Conservation (phyloP, 2,888 invertebrate genomes). For the Perizoma affinitatum region DNA sequence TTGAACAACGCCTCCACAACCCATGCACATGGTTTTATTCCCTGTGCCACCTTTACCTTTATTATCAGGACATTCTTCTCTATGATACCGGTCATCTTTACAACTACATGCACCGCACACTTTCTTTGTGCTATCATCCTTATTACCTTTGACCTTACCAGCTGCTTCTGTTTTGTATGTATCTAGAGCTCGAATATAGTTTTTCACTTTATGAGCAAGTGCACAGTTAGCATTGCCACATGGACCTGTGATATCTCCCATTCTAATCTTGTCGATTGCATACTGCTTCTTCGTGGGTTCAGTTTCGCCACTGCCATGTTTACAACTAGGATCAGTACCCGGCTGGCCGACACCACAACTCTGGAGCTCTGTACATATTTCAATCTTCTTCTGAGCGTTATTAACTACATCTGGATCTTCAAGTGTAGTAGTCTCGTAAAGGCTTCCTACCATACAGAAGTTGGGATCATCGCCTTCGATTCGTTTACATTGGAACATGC, state of each 20-base stretch:
- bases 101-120: conserved; percentile 72
- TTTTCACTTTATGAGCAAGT: conserved; percentile 72
- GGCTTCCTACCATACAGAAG: conserved; percentile 72
- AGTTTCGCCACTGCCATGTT: conserved; percentile 39
- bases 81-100: conserved; percentile 72
- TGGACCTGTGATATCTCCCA: conserved; percentile 77
- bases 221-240: conserved; percentile 75
- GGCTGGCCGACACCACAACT: conserved; percentile 57
- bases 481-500: conserved; percentile 71
- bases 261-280: conserved; percentile 68
- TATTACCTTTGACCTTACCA: conserved; percentile 45
- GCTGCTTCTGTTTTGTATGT: conserved; percentile 62
- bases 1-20: conserved; percentile 60
- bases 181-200: conserved; percentile 68
- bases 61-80: conserved; percentile 61
- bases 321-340: conserved; percentile 48
- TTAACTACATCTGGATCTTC: conserved; percentile 68
- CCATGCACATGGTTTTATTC: conserved; percentile 48
- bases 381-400: conserved; percentile 60
- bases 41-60: conserved; percentile 25
- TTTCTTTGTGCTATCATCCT: conserved; percentile 51
- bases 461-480: conserved; percentile 73
- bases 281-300: conserved; percentile 52
- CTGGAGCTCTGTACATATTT: conserved; percentile 71
- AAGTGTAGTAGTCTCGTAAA: conserved; percentile 73